Evolutionary conservation across 2,797 vertebrate species (phyloP).

Genomic region (Sebastolobus altivelis): DNA sequence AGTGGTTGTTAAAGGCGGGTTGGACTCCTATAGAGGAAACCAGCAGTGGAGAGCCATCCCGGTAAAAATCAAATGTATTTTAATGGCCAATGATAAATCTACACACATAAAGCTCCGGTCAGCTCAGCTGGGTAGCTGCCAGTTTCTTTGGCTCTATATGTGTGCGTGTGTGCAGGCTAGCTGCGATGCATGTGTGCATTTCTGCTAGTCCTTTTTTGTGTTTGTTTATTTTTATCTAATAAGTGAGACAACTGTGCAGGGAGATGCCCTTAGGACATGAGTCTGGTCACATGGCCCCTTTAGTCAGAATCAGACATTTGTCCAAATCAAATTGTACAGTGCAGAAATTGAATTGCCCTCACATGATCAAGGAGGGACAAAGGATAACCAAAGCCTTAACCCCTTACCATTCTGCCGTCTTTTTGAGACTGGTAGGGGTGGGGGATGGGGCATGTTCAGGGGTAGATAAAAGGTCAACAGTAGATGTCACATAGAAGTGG

Average conservation of each 20-base stretch:
- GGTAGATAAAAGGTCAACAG: too few species aligned
- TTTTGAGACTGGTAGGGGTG: too few species aligned
- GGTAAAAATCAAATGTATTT: constrained; percentile 83
- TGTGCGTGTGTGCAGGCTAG: constrained; percentile 14
- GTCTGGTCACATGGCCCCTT: constrained; percentile 68
- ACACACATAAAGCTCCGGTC: constrained; percentile 65
- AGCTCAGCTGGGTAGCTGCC: constrained; percentile 46
- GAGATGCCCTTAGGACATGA: constrained; percentile 54
- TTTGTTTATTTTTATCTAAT: constrained; percentile 53
- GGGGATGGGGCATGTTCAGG: too few species aligned
- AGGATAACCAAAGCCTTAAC: constrained; percentile 40
- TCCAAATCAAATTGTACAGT: constrained; percentile 76
- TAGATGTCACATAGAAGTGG: too few species aligned
- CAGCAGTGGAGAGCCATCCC: constrained; percentile 52
- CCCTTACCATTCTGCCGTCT: too few species aligned
- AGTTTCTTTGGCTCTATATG: constrained; percentile 34
- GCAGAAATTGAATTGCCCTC: constrained; percentile 71
- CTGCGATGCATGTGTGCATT: constrained; percentile 3
- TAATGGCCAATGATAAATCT: constrained; percentile 82
- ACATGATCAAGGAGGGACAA: constrained; percentile 57
- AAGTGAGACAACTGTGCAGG: constrained; percentile 59
- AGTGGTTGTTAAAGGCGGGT: constrained; percentile 68
- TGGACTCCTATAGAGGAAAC: constrained; percentile 60
- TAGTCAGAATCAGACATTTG: constrained; percentile 71
- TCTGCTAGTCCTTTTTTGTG: constrained; percentile 11